Percentiles rank a stretch among this genome's conserved stretches.
Conservation (phyloP, 2,888 invertebrate species). For the Leistus spinibarbis region DNA sequence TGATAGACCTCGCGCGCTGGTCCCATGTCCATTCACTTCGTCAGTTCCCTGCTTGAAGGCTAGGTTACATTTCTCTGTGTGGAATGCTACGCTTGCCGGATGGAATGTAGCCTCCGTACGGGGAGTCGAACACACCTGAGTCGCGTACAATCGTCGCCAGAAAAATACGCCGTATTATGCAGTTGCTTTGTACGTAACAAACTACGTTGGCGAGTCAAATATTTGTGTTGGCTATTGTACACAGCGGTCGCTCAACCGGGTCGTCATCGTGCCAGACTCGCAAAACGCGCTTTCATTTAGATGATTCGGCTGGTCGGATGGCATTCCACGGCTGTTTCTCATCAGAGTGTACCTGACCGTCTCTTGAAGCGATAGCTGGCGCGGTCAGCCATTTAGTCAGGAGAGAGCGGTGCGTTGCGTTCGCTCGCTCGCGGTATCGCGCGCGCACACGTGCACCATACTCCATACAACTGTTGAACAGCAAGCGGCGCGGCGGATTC, state of each 20-base stretch:
- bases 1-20: slow-evolving; percentile 10
- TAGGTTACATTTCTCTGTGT: slow-evolving; percentile 54
- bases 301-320: slow-evolving; percentile 47
- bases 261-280: slow-evolving; percentile 41
- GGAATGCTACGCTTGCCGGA: slow-evolving; percentile 55
- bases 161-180: slow-evolving; percentile 41
- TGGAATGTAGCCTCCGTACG: slow-evolving; percentile 58
- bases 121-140: slow-evolving; percentile 59
- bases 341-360: slow-evolving; percentile 58
- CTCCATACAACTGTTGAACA: slow-evolving; percentile 11
- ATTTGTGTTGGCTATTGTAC: slow-evolving; percentile 50
- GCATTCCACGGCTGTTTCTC: slow-evolving; percentile 58
- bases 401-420: slow-evolving; percentile 37
- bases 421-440: slow-evolving; percentile 12
- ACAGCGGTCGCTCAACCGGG: slow-evolving; percentile 47
- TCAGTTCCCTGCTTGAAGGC: slow-evolving; percentile 43
- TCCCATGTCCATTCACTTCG: slow-evolving; percentile 18
- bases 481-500: slow-evolving; percentile 5
- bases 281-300: slow-evolving; percentile 21
- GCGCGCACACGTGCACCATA: slow-evolving; percentile 26
- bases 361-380: slow-evolving; percentile 34
- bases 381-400: slow-evolving; percentile 33
- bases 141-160: slow-evolving; percentile 51
- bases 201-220: slow-evolving; percentile 44
- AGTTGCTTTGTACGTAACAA: slow-evolving; percentile 35